Evolutionary conservation across 1,140 invertebrate genomes (phyloP).

Genomic region (Drosophila nigromelanica): DNA sequence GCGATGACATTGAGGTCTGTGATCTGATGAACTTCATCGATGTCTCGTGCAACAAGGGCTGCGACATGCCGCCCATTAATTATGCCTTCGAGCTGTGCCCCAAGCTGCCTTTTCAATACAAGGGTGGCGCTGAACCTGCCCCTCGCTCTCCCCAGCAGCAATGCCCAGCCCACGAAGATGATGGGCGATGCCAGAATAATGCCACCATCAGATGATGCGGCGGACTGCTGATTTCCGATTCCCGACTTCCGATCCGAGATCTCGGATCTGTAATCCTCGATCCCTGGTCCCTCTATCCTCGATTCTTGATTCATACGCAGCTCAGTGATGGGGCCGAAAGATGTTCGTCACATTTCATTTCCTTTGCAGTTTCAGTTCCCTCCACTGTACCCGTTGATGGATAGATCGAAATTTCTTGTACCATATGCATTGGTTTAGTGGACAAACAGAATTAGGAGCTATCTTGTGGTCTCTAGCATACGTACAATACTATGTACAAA

Average conservation of each 20-base stretch:
- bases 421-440: not conserved
- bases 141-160: slow-evolving; percentile 34
- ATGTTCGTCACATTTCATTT: not conserved
- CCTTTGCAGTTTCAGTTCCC: slow-evolving; percentile 6
- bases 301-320: not conserved
- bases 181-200: slow-evolving; percentile 42
- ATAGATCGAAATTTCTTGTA: slow-evolving; percentile 37
- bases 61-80: slow-evolving; percentile 73
- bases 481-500: not conserved
- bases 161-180: slow-evolving; percentile 5
- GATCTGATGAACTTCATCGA: slow-evolving; percentile 80
- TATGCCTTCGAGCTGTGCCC: slow-evolving; percentile 78
- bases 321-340: not conserved
- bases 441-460: not conserved
- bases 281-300: not conserved
- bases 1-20: slow-evolving; percentile 85
- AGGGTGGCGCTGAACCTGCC: slow-evolving; percentile 57
- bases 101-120: slow-evolving; percentile 65
- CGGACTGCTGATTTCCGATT: slow-evolving; percentile 9
- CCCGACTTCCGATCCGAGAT: not conserved
- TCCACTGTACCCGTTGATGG: not conserved
- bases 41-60: slow-evolving; percentile 57
- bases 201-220: slow-evolving; percentile 27
- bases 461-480: not conserved
- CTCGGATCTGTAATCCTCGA: not conserved